Conservation (phyloP, 2,113 vertebrate genomes). For the Mormoops blainvillei region DNA sequence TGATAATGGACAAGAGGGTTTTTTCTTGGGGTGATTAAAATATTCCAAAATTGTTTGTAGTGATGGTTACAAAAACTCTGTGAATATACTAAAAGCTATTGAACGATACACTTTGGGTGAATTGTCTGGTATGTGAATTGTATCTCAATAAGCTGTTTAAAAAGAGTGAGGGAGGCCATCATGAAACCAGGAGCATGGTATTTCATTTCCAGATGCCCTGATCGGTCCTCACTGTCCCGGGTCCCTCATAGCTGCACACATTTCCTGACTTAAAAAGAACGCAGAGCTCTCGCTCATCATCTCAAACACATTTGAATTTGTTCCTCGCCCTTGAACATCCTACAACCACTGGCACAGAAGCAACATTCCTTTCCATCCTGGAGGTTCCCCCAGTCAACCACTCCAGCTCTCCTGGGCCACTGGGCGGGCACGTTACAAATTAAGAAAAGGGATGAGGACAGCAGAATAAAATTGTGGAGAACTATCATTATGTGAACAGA, state of each 20-base stretch:
- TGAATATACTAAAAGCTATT: not conserved
- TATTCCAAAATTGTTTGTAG: not conserved
- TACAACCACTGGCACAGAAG: not conserved
- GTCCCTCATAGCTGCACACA: not conserved
- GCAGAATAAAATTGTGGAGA: not conserved
- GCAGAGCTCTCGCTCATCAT: not conserved
- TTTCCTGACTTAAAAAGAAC: not conserved
- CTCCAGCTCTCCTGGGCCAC: not conserved
- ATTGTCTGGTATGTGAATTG: not conserved
- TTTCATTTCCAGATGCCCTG: not conserved
- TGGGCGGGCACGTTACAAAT: too few species aligned
- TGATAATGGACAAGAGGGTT: not conserved
- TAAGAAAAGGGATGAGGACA: not conserved
- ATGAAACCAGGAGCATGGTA: not conserved
- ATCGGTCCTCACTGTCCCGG: too few species aligned
- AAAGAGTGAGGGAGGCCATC: not conserved
- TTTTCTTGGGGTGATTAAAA: not conserved
- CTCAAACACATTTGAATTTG: not conserved
- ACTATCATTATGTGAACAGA: not conserved
- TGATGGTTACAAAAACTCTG: not conserved
- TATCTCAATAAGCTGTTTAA: not conserved
- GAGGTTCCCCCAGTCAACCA: not conserved
- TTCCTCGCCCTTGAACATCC: not conserved
- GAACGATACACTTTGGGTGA: not conserved
- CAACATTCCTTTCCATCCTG: rapidly evolving